Base-by-base conservation (phyloP, 1,140 invertebrate species). In the Lasioglossum albipes region DNA sequence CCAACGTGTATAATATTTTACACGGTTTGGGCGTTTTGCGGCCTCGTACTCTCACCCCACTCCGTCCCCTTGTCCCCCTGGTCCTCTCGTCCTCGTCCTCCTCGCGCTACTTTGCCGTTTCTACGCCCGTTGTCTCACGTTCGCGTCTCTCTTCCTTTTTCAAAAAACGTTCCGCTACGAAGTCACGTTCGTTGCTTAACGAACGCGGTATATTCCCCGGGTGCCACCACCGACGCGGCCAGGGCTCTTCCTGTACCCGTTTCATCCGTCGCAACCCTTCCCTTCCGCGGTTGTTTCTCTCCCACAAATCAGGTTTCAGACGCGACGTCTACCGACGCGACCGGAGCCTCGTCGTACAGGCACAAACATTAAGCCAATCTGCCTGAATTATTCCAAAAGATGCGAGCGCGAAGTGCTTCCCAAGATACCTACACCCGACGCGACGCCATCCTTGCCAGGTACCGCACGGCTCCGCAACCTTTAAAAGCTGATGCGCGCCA, bases 141-240 rank as follows among this genome's bases (percentile, higher is more conserved):
- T 61, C 61, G 49, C 20, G 52, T 49, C 36, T 27, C 20, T 79
- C 45, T 41, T 62, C 57, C 54, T 71, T 61, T 78, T 49, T 61
- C 45, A 52, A 74, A 86, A 80, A 75, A 71, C 59, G 68, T 36
- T 76, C 76, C 83, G 71, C 64, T 74, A 81, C 83, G 83, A 88
- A 89, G 88, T 89, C 88, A 89, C 88, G 88, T 89, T 87, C 84
- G 79, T 85, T 83, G 83, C 79, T 83, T 89, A 89, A 89, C 87
- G 84, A 89, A 89, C 78, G 81, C 77, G 73, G 66, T 76, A 57
- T 83, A 76, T 81, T 77, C 84, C 75, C 59, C 36, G 61, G 31
- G 20, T n/a, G 52, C 52, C 6, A 20, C 52, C 13, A 16, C 52
- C 57, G 57, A 5, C 18, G 36, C 36, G 36, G 36, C 36, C 3